Percentiles rank a stretch among this genome's conserved stretches.
phyloP scores from a whole-genome alignment of 2,113 vertebrate species.

The Tyto alba region DNA sequence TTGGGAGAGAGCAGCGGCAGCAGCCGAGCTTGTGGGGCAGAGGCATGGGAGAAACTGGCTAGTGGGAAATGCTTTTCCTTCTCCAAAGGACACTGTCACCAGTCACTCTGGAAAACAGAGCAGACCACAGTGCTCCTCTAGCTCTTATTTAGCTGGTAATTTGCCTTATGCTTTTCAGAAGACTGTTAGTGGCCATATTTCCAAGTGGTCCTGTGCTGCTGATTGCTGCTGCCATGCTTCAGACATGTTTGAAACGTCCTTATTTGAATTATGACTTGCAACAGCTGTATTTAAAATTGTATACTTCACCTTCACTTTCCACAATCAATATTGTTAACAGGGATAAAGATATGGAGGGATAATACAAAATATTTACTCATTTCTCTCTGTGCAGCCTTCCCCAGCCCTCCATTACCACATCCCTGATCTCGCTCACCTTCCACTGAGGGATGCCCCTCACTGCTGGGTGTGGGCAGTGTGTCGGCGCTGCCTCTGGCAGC shows the following conservation, averaged over 20 bases:
- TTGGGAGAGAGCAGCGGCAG: not conserved
- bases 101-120: not conserved
- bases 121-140: fast-evolving
- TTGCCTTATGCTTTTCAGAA: not conserved
- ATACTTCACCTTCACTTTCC: constrained; percentile 13
- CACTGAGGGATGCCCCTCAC: fast-evolving
- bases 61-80: not conserved
- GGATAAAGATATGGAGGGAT: not conserved
- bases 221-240: not conserved
- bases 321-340: constrained; percentile 31
- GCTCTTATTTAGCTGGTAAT: not conserved
- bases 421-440: not conserved
- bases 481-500: not conserved
- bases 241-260: not conserved
- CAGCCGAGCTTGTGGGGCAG: not conserved
- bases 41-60: not conserved
- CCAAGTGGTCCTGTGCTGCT: not conserved
- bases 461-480: fast-evolving
- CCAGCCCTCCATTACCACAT: not conserved
- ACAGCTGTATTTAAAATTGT: constrained; percentile 37
- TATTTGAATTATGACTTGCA: constrained; percentile 9
- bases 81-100: not conserved
- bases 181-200: not conserved
- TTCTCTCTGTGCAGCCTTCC: not conserved
- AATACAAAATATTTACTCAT: constrained; percentile 16